Evolutionary conservation across 2,113 vertebrate species (phyloP).

Genomic region (Helogale parvula): DNA sequence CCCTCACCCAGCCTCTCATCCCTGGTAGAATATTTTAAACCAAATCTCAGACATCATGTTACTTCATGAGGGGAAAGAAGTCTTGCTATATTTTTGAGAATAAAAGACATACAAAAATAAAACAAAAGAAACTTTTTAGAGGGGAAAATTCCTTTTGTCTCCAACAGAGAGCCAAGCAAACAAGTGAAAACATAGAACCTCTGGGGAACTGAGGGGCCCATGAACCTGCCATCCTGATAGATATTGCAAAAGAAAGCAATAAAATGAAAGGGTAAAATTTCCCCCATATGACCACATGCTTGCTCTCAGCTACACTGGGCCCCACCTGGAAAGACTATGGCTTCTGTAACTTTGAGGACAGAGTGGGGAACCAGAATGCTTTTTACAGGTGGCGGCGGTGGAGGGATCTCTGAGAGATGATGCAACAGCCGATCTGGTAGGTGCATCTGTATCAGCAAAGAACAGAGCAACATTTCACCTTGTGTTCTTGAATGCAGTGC

Average conservation of each 20-base stretch:
- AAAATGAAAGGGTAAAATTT: not conserved
- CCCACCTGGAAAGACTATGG: not conserved
- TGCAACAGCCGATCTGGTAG: slow-evolving; percentile 33
- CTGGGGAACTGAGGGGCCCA: not conserved
- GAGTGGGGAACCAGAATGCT: not conserved
- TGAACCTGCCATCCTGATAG: not conserved
- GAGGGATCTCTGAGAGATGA: not conserved
- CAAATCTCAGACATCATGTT: not conserved
- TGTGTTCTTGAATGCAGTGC: slow-evolving; percentile 39
- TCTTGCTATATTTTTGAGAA: not conserved
- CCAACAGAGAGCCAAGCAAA: slow-evolving; percentile 18
- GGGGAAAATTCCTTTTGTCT: not conserved
- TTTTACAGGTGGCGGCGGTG: not conserved
- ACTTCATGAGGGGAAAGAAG: not conserved
- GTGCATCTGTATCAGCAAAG: slow-evolving; percentile 45
- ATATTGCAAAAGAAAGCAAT: not conserved
- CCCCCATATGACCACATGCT: not conserved
- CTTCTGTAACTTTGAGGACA: not conserved
- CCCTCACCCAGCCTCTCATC: not conserved
- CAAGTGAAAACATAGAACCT: not conserved
- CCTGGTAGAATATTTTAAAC: not conserved
- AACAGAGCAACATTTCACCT: slow-evolving; percentile 34
- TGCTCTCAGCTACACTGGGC: not conserved
- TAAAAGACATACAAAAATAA: not conserved
- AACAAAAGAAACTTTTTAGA: not conserved